These are phyloP conservation scores for Leptinotarsa juncta DNA, from an alignment of 2,888 invertebrate genomes.

Conservation along the genomic window DNA sequence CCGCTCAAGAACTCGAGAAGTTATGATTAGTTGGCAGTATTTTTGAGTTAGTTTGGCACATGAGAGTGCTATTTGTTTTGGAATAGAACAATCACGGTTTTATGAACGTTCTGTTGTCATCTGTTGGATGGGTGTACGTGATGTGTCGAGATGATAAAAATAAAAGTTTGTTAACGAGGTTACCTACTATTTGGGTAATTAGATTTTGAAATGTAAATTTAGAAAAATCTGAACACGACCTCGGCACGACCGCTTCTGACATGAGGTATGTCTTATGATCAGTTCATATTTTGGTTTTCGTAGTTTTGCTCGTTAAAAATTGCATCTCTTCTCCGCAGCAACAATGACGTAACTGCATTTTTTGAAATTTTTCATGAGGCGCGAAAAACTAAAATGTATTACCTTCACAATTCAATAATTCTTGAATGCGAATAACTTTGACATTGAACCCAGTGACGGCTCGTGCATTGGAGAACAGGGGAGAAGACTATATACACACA, in stretches of 20 bases:
- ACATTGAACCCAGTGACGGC: too few species aligned
- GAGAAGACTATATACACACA: too few species aligned
- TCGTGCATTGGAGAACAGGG: too few species aligned
- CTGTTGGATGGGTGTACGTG: constrained; percentile 11
- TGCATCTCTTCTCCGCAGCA: too few species aligned
- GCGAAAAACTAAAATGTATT: too few species aligned
- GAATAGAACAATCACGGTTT: constrained; percentile 27
- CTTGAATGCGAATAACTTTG: too few species aligned
- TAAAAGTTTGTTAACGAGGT: constrained; percentile 35
- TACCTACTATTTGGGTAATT: constrained; percentile 36
- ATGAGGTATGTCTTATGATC: neutral
- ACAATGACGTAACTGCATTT: too few species aligned
- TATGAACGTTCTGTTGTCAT: constrained; percentile 28
- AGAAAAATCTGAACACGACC: constrained; percentile 26
- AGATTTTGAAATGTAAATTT: constrained; percentile 28
- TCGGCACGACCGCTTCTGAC: neutral
- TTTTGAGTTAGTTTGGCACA: constrained; percentile 29
- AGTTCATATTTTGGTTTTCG: neutral
- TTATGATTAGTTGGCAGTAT: constrained; percentile 37
- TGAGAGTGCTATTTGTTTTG: constrained; percentile 28
- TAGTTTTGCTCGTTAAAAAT: too few species aligned
- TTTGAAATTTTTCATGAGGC: too few species aligned
- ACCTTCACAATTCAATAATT: too few species aligned
- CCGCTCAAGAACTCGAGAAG: constrained; percentile 1
- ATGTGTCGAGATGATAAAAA: constrained; percentile 20